Percentiles rank a stretch among this genome's conserved stretches.
These are phyloP conservation scores for Ennomos erosarius DNA, from an alignment of 2,888 invertebrate genomes.

Conservation along the genomic window DNA sequence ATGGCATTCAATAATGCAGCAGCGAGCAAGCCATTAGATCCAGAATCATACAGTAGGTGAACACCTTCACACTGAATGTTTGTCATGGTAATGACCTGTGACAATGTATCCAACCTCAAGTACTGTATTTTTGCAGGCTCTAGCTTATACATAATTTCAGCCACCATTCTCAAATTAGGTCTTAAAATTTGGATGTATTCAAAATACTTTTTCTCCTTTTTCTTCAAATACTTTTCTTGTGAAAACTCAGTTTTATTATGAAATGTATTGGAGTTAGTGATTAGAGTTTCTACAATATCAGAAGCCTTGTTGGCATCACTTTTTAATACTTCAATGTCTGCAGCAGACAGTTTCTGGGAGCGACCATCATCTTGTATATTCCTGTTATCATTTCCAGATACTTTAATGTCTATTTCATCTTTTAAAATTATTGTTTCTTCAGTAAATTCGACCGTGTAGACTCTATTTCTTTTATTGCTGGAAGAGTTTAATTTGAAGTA, in stretches of 20 bases:
- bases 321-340: conserved; percentile 92
- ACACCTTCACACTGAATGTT: conserved; percentile 92
- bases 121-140: conserved; percentile 91
- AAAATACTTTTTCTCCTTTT: conserved; percentile 97
- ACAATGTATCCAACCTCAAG: conserved; percentile 94
- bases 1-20: conserved; percentile 93
- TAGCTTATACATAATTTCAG: conserved; percentile 93
- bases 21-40: conserved; percentile 93
- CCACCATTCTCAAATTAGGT: conserved; percentile 92
- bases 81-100: conserved; percentile 93
- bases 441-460: conserved; percentile 83
- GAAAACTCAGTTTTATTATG: conserved; percentile 95
- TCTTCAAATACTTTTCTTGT: conserved; percentile 97
- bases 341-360: conserved; percentile 93
- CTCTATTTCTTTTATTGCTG: conserved; percentile 81
- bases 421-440: conserved; percentile 78
- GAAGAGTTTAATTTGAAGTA: conserved; percentile 90
- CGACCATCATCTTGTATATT: conserved; percentile 91
- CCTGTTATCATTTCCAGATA: conserved; percentile 93
- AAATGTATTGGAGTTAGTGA: conserved; percentile 97
- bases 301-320: conserved; percentile 91
- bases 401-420: conserved; percentile 87
- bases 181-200: conserved; percentile 91
- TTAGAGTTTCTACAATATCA: conserved; percentile 93
- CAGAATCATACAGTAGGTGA: conserved; percentile 94